phyloP scores from a whole-genome alignment of 2,888 invertebrate genomes.

The Catocala fraxini region DNA sequence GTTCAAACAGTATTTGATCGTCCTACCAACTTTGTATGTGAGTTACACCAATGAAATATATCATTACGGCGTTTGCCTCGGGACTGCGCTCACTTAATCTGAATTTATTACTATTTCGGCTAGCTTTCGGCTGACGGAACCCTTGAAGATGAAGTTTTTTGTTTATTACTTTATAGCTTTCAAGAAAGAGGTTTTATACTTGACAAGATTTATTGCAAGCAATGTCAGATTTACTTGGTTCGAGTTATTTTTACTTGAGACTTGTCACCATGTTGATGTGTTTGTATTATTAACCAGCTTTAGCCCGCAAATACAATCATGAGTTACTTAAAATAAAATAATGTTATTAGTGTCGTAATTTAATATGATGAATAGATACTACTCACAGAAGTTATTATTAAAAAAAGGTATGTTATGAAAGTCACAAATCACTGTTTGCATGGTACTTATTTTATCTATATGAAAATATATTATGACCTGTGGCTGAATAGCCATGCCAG shows the following conservation, averaged over 20 bases:
- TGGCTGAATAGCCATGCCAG: too few relatives aligned
- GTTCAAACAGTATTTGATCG: slow-evolving; percentile 14
- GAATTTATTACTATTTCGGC: slow-evolving; percentile 46
- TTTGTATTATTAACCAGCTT: too few relatives aligned
- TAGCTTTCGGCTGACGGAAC: slow-evolving; percentile 24
- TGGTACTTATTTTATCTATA: too few relatives aligned
- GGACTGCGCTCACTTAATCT: slow-evolving; percentile 38
- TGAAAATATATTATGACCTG: too few relatives aligned
- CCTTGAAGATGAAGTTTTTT: slow-evolving; percentile 25
- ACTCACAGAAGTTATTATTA: too few relatives aligned
- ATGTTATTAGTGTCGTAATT: too few relatives aligned
- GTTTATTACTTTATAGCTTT: slow-evolving; percentile 26
- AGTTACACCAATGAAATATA: slow-evolving; percentile 41
- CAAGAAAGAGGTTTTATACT: slow-evolving; percentile 16
- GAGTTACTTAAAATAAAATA: too few relatives aligned
- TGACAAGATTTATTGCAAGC: slow-evolving; percentile 16
- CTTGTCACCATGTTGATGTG: too few relatives aligned
- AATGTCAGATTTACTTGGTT: slow-evolving; percentile 3
- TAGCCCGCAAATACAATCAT: too few relatives aligned
- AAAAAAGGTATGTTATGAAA: too few relatives aligned
- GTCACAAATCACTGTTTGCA: too few relatives aligned
- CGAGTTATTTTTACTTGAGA: background rate
- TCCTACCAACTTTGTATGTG: slow-evolving; percentile 28
- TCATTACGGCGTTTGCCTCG: slow-evolving; percentile 40
- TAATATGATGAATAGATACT: too few relatives aligned